A percentile compares a stretch with the other conserved stretches of the same genome.
Conservation (phyloP, 2,113 vertebrate genomes). For the Gymnarchus niloticus region DNA sequence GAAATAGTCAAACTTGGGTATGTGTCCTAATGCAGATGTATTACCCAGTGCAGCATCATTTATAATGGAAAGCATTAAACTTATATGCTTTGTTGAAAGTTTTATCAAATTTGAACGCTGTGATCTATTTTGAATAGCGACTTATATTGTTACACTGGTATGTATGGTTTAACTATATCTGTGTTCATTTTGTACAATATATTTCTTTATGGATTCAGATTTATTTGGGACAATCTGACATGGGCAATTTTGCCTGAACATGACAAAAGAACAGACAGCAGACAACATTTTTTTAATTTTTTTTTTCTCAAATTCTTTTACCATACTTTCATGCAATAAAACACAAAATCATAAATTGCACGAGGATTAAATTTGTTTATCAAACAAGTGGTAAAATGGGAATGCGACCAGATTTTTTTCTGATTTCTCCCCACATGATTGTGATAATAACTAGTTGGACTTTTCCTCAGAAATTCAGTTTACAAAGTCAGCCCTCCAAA, state of each 20-base stretch:
- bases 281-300: not conserved
- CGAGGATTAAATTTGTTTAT: not conserved
- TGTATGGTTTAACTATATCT: not conserved
- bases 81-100: slow-evolving; percentile 59
- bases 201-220: not conserved
- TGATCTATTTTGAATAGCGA: slow-evolving; percentile 33
- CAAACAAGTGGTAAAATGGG: not conserved
- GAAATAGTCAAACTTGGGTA: slow-evolving; percentile 48
- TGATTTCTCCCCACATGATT: not conserved
- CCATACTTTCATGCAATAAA: not conserved
- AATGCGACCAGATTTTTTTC: not conserved
- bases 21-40: slow-evolving; percentile 67
- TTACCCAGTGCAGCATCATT: slow-evolving; percentile 59
- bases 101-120: not conserved
- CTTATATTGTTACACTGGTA: not conserved
- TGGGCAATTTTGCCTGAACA: not conserved
- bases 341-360: not conserved
- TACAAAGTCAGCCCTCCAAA: slow-evolving; percentile 39
- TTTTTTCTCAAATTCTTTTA: not conserved
- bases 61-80: slow-evolving; percentile 71
- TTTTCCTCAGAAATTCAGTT: slow-evolving; percentile 26
- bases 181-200: not conserved
- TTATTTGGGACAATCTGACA: not conserved
- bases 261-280: not conserved
- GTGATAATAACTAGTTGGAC: slow-evolving; percentile 11